These are phyloP conservation scores for Lophius americanus DNA, from an alignment of 2,797 vertebrate species.

Conservation along the genomic window DNA sequence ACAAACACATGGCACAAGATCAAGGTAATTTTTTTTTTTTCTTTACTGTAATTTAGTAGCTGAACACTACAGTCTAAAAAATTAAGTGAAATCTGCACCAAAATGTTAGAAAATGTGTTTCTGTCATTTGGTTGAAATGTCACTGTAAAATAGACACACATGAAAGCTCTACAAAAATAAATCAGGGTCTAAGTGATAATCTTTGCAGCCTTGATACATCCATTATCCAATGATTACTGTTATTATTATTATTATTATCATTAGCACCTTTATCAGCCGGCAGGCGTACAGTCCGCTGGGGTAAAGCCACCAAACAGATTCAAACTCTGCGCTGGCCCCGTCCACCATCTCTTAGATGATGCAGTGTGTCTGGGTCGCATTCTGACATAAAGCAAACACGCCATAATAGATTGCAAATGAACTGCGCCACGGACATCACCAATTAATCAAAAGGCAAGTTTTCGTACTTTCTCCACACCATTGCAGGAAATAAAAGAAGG, in stretches of 20 bases:
- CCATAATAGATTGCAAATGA: constrained; percentile 83
- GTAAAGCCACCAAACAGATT: constrained; percentile 23
- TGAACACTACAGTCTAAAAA: background rate
- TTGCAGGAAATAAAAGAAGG: constrained; percentile 27
- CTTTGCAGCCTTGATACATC: constrained; percentile 1
- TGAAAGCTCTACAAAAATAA: background rate
- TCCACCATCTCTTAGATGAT: constrained; percentile 67
- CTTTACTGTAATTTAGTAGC: too few relatives aligned
- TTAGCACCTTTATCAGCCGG: constrained; percentile 16
- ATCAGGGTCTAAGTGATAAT: background rate
- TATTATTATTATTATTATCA: constrained; percentile 5
- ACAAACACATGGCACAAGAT: too few relatives aligned
- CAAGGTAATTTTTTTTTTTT: too few relatives aligned
- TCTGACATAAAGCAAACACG: constrained; percentile 83
- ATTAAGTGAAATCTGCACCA: background rate
- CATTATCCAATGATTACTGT: constrained; percentile 1
- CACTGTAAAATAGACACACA: constrained; percentile 7
- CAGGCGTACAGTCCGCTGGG: constrained; percentile 15
- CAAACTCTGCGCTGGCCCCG: constrained; percentile 13
- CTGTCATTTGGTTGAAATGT: background rate
- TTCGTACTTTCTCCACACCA: constrained; percentile 51
- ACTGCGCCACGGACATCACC: constrained; percentile 72
- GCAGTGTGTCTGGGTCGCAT: constrained; percentile 77
- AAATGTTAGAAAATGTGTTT: background rate
- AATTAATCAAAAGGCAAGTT: constrained; percentile 80